Evolutionary conservation across 2,888 invertebrate genomes (phyloP).

Genomic region (Suillia variegata): DNA sequence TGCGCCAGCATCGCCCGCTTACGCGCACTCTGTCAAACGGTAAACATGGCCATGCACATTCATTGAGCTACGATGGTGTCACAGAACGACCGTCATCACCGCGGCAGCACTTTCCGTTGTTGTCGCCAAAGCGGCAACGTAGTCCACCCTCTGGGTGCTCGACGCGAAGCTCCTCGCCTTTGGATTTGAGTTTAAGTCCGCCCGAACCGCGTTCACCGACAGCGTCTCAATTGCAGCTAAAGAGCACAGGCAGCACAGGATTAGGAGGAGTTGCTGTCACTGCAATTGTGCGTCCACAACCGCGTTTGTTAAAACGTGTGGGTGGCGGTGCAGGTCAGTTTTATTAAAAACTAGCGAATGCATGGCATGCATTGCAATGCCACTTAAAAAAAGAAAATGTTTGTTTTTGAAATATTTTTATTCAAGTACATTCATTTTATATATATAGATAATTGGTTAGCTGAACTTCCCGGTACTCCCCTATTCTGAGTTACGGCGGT

Average conservation of each 20-base stretch:
- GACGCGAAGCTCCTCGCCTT: constrained; percentile 59
- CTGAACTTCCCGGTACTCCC: no score
- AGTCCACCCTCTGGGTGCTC: constrained; percentile 61
- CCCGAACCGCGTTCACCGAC: constrained; percentile 43
- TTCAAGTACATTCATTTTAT: no score
- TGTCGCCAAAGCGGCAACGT: constrained; percentile 51
- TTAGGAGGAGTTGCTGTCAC: constrained; percentile 20
- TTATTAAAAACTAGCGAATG: no score
- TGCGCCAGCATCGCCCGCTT: constrained; percentile 70
- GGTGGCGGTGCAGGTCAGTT: constrained; percentile 45
- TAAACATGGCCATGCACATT: constrained; percentile 53
- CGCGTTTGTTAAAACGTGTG: constrained; percentile 68
- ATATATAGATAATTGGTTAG: no score
- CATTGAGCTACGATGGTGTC: constrained; percentile 41
- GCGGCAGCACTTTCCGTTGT: constrained; percentile 45
- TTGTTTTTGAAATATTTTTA: no score
- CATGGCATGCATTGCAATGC: no score
- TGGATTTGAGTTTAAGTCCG: constrained; percentile 52
- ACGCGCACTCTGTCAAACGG: constrained; percentile 71
- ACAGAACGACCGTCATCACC: constrained; percentile 40
- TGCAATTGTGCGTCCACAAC: constrained; percentile 65
- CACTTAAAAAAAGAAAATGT: no score
- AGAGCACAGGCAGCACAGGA: background rate
- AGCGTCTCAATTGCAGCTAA: background rate
- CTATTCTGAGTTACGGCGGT: no score